Evolutionary conservation across 2,113 vertebrate genomes (phyloP).

Genomic region (Hucho hucho): DNA sequence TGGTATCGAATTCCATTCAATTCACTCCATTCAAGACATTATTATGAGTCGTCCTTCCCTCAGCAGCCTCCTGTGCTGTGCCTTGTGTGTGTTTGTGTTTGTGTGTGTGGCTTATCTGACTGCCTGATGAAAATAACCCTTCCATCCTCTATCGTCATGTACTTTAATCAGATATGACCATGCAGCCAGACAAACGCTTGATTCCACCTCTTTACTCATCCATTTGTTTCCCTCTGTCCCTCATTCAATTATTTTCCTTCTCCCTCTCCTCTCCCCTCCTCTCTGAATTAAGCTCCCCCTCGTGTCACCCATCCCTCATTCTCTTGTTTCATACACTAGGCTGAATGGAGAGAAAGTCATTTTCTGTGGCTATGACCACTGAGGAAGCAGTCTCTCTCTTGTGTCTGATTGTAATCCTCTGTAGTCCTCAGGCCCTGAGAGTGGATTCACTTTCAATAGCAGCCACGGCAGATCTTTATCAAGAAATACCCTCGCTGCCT

Average conservation of each 20-base stretch:
- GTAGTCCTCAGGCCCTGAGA: conserved; percentile 13
- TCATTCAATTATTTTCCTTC: background rate
- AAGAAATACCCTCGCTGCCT: background rate
- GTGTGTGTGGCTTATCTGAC: background rate
- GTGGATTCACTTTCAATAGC: conserved; percentile 30
- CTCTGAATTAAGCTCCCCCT: conserved; percentile 20
- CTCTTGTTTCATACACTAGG: background rate
- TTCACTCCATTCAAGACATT: conserved; percentile 23
- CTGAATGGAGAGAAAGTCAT: conserved; percentile 32
- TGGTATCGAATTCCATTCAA: background rate
- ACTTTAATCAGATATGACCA: conserved; percentile 63
- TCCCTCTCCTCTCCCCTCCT: background rate
- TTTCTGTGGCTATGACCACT: conserved; percentile 25
- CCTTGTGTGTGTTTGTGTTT: no score
- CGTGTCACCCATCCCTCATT: conserved; percentile 1
- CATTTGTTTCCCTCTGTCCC: conserved; percentile 7
- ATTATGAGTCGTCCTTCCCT: background rate
- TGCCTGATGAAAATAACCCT: conserved; percentile 56
- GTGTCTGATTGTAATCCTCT: conserved; percentile 41
- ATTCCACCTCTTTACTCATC: conserved; percentile 35
- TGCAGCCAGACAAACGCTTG: conserved; percentile 43
- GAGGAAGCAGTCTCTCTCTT: background rate
- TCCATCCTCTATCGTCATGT: conserved; percentile 38
- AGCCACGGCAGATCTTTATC: conserved; percentile 17
- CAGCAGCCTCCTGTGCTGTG: no score